Conservation (phyloP, 2,113 vertebrate species). For the Eptesicus fuscus region DNA sequence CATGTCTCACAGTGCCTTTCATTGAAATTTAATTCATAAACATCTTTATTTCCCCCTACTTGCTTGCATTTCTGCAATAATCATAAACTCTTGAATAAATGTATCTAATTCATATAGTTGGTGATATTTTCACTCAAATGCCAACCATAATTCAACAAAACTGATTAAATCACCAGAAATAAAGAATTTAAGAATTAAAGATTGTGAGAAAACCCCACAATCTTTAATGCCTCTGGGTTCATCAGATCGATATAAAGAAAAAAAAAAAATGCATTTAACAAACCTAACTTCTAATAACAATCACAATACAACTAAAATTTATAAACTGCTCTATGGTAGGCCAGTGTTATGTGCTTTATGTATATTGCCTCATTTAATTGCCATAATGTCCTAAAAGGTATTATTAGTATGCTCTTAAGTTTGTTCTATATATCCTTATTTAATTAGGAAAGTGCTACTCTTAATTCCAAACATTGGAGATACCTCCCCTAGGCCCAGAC, state of each 20-base stretch:
- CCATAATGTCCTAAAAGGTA: not conserved
- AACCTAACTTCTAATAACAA: not conserved
- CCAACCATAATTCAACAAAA: not conserved
- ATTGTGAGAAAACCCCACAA: not conserved
- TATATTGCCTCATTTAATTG: not conserved
- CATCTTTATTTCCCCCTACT: not conserved
- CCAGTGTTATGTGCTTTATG: not conserved
- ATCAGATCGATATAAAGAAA: not conserved
- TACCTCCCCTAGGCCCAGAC: not conserved
- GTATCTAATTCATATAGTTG: not conserved
- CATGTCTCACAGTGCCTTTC: not conserved
- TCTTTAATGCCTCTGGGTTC: not conserved
- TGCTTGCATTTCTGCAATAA: not conserved
- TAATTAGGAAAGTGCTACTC: not conserved
- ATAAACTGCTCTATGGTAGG: not conserved
- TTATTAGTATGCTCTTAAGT: not conserved
- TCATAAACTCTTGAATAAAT: not conserved
- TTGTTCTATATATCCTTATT: not conserved
- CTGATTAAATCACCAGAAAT: not conserved
- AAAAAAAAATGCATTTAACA: not conserved
- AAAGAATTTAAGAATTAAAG: slow-evolving; percentile 22
- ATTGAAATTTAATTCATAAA: not conserved
- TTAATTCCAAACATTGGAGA: not conserved
- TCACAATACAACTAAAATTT: not conserved
- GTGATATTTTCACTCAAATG: slow-evolving; percentile 16